Evolutionary conservation across 1,140 invertebrate genomes (phyloP).

Genomic region (Nephotettix cincticeps): DNA sequence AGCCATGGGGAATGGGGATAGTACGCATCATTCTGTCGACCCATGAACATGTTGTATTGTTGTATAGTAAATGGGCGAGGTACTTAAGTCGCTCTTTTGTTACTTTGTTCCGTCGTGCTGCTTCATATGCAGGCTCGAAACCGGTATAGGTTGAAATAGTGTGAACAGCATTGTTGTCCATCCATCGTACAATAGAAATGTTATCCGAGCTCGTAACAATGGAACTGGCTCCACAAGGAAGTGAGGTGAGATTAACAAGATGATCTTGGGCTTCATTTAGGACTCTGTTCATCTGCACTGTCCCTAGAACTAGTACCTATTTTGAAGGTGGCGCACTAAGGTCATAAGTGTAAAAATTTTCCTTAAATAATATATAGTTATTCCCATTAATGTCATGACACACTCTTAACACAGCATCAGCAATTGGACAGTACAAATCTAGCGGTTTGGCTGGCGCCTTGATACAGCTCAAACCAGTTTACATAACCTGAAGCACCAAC

Average conservation of each 20-base stretch:
- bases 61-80: conserved; percentile 2
- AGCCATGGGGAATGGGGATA: conserved; percentile 34
- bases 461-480: conserved; percentile 44
- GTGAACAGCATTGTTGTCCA: conserved; percentile 21
- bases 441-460: conserved; percentile 38
- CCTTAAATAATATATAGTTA: conserved; percentile 46
- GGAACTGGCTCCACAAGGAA: conserved; percentile 11
- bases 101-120: neutral
- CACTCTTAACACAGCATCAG: conserved; percentile 42
- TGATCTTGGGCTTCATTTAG: neutral
- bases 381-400: conserved; percentile 33
- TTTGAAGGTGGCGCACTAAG: conserved; percentile 15
- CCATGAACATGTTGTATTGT: conserved; percentile 25
- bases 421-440: conserved; percentile 41
- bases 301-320: conserved; percentile 26
- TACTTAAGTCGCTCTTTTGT: conserved; percentile 21
- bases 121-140: neutral
- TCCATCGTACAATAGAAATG: conserved; percentile 28
- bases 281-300: conserved; percentile 30
- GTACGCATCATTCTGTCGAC: conserved; percentile 29
- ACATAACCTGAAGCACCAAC: conserved; percentile 39
- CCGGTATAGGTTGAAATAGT: neutral
- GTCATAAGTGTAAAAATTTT: conserved; percentile 44
- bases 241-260: conserved; percentile 1
- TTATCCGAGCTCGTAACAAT: conserved; percentile 29